Conservation (phyloP, 1,140 invertebrate genomes). For the Linepithema humile region DNA sequence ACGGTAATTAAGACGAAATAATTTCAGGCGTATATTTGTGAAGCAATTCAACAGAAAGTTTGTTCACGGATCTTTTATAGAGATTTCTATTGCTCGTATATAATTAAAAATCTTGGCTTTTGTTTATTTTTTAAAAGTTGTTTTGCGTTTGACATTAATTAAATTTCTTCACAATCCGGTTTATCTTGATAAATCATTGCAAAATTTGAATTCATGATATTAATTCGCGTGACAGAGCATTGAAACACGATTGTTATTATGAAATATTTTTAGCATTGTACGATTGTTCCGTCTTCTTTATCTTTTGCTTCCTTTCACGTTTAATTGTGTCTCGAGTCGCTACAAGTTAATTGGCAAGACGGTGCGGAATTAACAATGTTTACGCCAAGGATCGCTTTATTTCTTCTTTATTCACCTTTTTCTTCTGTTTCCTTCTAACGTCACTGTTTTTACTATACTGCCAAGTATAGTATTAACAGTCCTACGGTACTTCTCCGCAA, state of each 20-base stretch:
- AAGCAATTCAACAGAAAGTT: background rate
- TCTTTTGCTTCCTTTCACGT: background rate
- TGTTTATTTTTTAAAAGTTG: background rate
- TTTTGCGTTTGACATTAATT: background rate
- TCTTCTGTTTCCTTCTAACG: background rate
- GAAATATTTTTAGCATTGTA: background rate
- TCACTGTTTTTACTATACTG: conserved; percentile 2
- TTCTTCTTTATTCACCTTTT: background rate
- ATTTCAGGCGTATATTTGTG: background rate
- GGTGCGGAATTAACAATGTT: background rate
- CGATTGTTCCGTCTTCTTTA: background rate
- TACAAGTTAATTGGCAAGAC: conserved; percentile 17
- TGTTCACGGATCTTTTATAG: background rate
- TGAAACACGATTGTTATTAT: too few relatives aligned
- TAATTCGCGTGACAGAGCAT: too few relatives aligned
- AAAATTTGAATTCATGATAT: background rate
- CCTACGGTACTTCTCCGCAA: background rate
- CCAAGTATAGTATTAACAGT: conserved; percentile 24
- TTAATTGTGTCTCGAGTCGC: conserved; percentile 1
- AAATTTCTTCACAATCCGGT: background rate
- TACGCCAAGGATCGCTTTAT: conserved; percentile 5
- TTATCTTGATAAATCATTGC: background rate
- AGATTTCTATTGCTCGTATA: background rate
- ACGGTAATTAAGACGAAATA: background rate
- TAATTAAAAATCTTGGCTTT: background rate